phyloP scores from a whole-genome alignment of 2,797 vertebrate species.

The Melanogrammus aeglefinus region DNA sequence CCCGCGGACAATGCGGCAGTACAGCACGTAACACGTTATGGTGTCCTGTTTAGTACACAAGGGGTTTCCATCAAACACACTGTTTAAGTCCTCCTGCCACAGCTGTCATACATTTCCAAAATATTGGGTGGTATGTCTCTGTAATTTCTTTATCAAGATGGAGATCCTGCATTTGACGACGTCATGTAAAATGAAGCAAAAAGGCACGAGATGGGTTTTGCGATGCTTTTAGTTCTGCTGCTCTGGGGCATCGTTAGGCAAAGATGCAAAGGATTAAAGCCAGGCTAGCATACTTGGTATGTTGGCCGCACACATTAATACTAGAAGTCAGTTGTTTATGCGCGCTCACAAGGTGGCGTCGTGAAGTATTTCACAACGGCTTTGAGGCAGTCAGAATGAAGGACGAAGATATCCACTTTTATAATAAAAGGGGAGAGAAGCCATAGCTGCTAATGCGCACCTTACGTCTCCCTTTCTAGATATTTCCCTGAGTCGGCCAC shows the following conservation, averaged over 20 bases:
- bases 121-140: background rate
- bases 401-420: no score
- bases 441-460: background rate
- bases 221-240: no score
- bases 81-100: background rate
- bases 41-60: background rate
- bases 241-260: no score
- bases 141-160: background rate
- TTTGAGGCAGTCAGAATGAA: no score
- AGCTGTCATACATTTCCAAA: background rate
- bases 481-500: conserved; percentile 91
- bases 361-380: no score
- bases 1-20: background rate
- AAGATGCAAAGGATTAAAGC: no score
- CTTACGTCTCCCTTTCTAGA: conserved; percentile 59
- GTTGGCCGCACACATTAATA: no score
- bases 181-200: no score
- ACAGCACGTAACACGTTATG: background rate
- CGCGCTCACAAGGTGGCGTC: no score
- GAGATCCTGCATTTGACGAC: background rate
- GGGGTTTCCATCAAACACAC: background rate
- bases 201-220: no score
- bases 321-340: no score
- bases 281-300: no score
- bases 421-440: background rate